A percentile compares a stretch with the other conserved stretches of the same genome.
Conservation (phyloP, 2,113 vertebrate species). For the Gambusia holbrooki region DNA sequence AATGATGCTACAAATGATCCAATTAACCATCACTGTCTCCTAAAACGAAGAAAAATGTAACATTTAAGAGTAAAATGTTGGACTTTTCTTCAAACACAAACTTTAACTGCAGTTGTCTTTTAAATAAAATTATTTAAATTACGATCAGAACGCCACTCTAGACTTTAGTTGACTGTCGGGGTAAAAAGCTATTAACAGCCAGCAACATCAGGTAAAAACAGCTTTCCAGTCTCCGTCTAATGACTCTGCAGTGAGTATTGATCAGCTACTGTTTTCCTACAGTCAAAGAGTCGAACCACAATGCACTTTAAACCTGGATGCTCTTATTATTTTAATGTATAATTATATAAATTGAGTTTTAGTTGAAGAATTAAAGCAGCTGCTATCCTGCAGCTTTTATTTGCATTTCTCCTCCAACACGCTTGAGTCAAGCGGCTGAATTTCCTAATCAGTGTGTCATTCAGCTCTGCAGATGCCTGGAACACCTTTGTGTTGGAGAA, state of each 20-base stretch:
- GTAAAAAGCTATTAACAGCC: background rate
- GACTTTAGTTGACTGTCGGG: background rate
- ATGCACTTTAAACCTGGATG: background rate
- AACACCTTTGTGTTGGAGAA: too few species aligned
- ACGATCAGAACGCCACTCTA: background rate
- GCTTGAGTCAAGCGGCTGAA: too few species aligned
- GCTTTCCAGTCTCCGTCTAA: background rate
- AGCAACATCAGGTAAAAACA: background rate
- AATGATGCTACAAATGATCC: too few species aligned
- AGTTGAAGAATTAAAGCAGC: too few species aligned
- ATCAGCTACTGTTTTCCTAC: background rate
- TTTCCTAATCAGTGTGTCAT: too few species aligned
- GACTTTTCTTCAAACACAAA: background rate
- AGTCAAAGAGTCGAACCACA: background rate
- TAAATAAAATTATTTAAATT: too few species aligned
- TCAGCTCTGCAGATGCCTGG: too few species aligned
- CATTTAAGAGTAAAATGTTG: background rate
- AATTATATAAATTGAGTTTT: too few species aligned
- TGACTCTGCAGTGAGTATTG: background rate
- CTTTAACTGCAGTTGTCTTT: too few species aligned
- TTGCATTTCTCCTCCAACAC: too few species aligned
- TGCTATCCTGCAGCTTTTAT: too few species aligned
- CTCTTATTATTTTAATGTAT: too few species aligned
- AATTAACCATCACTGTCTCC: background rate
- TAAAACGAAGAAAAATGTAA: background rate